A percentile compares a stretch with the other conserved stretches of the same genome.
phyloP scores from a whole-genome alignment of 1,140 invertebrate species.

The Heliconius congener region DNA sequence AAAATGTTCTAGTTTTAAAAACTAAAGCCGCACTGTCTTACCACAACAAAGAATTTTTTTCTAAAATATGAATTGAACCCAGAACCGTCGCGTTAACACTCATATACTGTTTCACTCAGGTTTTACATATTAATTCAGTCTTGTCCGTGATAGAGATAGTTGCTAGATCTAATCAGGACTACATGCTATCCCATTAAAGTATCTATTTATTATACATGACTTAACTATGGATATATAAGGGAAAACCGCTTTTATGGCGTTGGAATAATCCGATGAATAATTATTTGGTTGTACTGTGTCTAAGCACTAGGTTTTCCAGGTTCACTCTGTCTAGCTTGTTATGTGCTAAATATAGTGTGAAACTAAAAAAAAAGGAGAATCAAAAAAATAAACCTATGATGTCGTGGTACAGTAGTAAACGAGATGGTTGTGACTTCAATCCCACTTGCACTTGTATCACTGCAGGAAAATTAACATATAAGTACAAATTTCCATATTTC shows the following conservation, averaged over 20 bases:
- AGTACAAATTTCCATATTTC: too few species aligned
- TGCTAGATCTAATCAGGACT: not conserved
- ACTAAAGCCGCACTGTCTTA: too few species aligned
- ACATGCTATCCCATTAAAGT: slow-evolving; percentile 7
- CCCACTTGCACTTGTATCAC: too few species aligned
- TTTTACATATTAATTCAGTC: not conserved
- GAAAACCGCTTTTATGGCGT: not conserved
- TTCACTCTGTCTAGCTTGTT: not conserved
- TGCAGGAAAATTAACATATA: too few species aligned
- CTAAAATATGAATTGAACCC: not conserved
- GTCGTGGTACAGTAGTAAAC: too few species aligned
- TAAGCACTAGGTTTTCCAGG: not conserved
- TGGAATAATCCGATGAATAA: not conserved
- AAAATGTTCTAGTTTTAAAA: not conserved
- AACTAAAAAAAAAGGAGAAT: not conserved
- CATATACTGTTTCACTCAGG: not conserved
- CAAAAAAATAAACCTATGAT: not conserved
- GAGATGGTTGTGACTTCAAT: too few species aligned
- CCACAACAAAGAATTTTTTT: not conserved
- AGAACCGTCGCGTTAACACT: not conserved
- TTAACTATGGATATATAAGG: not conserved
- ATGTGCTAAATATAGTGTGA: not conserved
- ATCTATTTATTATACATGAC: not conserved
- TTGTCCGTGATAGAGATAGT: not conserved
- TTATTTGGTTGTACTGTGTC: not conserved